Evolutionary conservation across 2,797 vertebrate genomes (phyloP), one percentile per base, ranked within the genome.

Genomic region (Brachyrhaphis roseni): DNA sequence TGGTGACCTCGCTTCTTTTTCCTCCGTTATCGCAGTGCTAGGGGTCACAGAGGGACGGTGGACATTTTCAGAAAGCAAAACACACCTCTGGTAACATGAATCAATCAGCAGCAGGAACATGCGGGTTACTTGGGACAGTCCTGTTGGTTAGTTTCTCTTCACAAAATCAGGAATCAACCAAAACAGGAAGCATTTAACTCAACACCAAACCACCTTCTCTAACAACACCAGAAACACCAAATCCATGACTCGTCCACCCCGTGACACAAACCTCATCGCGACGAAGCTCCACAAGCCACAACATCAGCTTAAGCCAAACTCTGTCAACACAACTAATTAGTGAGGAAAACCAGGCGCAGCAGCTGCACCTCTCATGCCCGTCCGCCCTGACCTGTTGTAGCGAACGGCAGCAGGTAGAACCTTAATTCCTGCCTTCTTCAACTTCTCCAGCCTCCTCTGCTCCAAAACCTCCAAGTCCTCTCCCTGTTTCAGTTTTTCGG

Each of bases 361-460:
- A 66, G 39, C 81, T 45, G 72, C 74, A 46, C 55, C 53, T 43
- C 86, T 43, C 87, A 83, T 78, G 82, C 81, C n/a, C 18, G 39
- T 81, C 83, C 79, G 72, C 70, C 92, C 98, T 97, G 93, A 99
- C 98, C 98, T 99, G 96, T 93, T 89, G 73, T 97, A 98, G 86
- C 96, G 96, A 88, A 94, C 95, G 1, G 94, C 93, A 51, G 98
- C 97, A 8, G 98, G 97, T 78, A 96, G 91, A 66, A 96, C 95
- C 90, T 94, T 97, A 91, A 99, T 97, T 53, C 98, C 98, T 34
- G 97, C 97, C 93, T 97, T 96, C 90, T 97, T 92, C 3, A 98
- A 93, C 92, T 90, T 96, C 90, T 94, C 95, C 88, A 97, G 91
- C 91, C 93, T 97, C 84, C 76, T 94, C 74, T 95, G 91, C 86